These are phyloP conservation scores for Lerista edwardsae DNA, from an alignment of 2,797 vertebrate species.

Conservation along the genomic window DNA sequence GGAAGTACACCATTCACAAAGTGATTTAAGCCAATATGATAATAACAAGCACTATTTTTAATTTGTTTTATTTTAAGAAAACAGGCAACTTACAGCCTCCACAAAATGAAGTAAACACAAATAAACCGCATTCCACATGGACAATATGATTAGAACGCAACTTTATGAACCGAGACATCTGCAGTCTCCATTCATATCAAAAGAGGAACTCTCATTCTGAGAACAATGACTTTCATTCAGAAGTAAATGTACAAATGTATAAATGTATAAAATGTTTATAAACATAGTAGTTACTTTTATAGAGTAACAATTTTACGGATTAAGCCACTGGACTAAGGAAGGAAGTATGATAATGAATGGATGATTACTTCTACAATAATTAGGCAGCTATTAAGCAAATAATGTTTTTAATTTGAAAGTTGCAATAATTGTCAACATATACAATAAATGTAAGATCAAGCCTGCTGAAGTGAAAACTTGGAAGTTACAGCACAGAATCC, in stretches of 20 bases:
- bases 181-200: not conserved
- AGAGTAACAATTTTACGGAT: conserved; percentile 39
- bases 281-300: not conserved
- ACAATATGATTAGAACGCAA: not conserved
- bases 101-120: conserved; percentile 53
- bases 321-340: conserved; percentile 34
- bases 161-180: conserved; percentile 44
- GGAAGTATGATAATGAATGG: conserved; percentile 8
- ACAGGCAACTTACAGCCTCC: conserved; percentile 66
- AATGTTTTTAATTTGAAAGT: conserved; percentile 18
- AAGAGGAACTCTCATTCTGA: conserved; percentile 73
- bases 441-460: not conserved
- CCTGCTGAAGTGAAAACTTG: conserved; percentile 13
- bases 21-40: conserved; percentile 44
- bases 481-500: not conserved
- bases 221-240: conserved; percentile 62
- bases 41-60: conserved; percentile 58
- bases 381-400: conserved; percentile 12
- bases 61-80: not conserved
- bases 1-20: conserved; percentile 39
- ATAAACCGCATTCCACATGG: conserved; percentile 58
- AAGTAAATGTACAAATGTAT: not conserved
- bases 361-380: conserved; percentile 34
- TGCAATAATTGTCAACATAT: conserved; percentile 16
- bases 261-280: conserved; percentile 1